Evolutionary conservation across 2,888 invertebrate species (phyloP).

Genomic region (Megalurothrips usitatus): DNA sequence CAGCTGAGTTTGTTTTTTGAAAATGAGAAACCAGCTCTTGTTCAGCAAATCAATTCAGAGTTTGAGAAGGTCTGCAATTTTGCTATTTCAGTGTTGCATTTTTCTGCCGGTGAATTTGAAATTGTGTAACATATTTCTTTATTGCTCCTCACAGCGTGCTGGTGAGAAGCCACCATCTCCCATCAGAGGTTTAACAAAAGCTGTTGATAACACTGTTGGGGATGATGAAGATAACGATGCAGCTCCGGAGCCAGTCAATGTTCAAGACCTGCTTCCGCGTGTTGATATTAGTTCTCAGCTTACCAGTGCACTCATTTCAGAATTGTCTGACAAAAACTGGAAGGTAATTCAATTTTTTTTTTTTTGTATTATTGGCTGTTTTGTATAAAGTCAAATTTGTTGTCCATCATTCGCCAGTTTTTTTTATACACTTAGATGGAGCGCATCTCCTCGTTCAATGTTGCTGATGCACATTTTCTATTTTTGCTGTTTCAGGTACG

Average conservation of each 20-base stretch:
- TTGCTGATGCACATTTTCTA: slow-evolving; percentile 27
- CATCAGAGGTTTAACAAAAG: slow-evolving; percentile 35
- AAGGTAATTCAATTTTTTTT: slow-evolving; percentile 54
- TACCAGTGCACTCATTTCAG: slow-evolving; percentile 71
- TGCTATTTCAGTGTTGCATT: slow-evolving; percentile 13
- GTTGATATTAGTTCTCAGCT: slow-evolving; percentile 79
- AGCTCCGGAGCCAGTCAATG: slow-evolving; percentile 45
- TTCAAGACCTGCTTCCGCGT: slow-evolving; percentile 69
- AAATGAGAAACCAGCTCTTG: slow-evolving; percentile 76
- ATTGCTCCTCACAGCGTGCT: slow-evolving; percentile 47
- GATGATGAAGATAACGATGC: slow-evolving; percentile 50
- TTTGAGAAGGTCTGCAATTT: slow-evolving; percentile 61
- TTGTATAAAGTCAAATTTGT: background rate
- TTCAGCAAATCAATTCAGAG: slow-evolving; percentile 79
- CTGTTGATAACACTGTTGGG: slow-evolving; percentile 43
- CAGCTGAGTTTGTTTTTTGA: slow-evolving; percentile 74
- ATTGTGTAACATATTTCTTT: slow-evolving; percentile 31
- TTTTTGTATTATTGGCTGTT: background rate
- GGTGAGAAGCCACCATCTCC: slow-evolving; percentile 64
- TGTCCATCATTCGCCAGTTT: background rate
- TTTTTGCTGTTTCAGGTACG: slow-evolving; percentile 50
- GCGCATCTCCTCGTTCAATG: background rate
- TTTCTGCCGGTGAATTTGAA: background rate
- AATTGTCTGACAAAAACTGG: slow-evolving; percentile 89
- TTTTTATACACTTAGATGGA: background rate